Evolutionary conservation across 64 coral and sea anemone species (phyloP), one percentile per base, ranked within the genome.

Genomic region (Trachythela sp.): DNA sequence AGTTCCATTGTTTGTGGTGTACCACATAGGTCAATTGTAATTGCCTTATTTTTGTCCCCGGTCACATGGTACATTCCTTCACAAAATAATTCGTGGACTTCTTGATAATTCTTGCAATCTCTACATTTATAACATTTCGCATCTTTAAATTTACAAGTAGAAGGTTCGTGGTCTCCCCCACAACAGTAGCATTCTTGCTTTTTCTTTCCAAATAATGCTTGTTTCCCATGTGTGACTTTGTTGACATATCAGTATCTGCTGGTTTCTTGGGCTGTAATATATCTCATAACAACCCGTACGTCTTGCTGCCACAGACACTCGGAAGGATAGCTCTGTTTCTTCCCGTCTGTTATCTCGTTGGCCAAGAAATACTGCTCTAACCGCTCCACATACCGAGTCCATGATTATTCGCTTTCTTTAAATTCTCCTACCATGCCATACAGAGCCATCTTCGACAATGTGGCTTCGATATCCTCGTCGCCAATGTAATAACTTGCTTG

Each of bases 1-100:
- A 93, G 26, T 86, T 93, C 92, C 88, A 93, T 91, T 77, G 56
- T 87, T 64, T 83, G 64, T 54, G 41, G 43, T 77, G 17, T 8
- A 17, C 87, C 80, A 68, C 91, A 41, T 20, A 92, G 85, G 72
- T 88, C 91, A 1, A 88, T 32, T 9, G 87, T 36, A 52, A 88
- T 54, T 85, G 43, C 75, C 18, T n/a, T n/a, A n/a, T n/a, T n/a
- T n/a, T n/a, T n/a, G n/a, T n/a, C n/a, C n/a, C n/a, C n/a, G n/a
- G n/a, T 85, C 64, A 22, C 36, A 58, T 11, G 68, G 48, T 40
- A 76, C 39, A 39, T 31, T 39, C 48, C 84, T 39, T 31, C 38
- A 22, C 83, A 22, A 22, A 84, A 43, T 70, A 37, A 4, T 86
- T 64, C 29, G 52, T 37, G 18, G 37, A 49, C 48, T 49, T 49